Evolutionary conservation across 2,797 vertebrate species (phyloP).

Genomic region (Pristis pectinata): DNA sequence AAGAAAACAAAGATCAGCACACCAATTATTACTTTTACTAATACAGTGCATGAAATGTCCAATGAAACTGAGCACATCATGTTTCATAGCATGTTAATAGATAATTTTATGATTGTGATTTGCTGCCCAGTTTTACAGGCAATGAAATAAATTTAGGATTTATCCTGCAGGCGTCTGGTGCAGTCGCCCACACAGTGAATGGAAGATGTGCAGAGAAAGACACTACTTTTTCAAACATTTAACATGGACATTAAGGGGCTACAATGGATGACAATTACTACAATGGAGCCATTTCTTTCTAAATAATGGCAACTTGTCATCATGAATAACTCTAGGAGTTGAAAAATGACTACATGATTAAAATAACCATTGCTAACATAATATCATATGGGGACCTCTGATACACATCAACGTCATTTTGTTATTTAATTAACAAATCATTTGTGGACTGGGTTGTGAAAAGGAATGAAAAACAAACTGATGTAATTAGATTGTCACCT

Average conservation of each 20-base stretch:
- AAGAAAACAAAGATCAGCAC: conserved; percentile 41
- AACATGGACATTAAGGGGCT: background rate
- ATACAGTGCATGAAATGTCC: too few species aligned
- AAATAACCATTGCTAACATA: background rate
- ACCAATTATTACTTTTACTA: background rate
- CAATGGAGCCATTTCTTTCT: background rate
- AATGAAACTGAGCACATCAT: background rate
- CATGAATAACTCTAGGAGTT: background rate
- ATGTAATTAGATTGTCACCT: background rate
- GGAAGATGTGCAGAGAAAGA: background rate
- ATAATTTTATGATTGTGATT: background rate
- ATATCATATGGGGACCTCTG: too few species aligned
- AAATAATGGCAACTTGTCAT: background rate
- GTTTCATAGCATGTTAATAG: background rate
- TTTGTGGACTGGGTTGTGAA: background rate
- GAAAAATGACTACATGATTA: background rate
- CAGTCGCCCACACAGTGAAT: background rate
- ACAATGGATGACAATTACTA: background rate
- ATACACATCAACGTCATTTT: background rate
- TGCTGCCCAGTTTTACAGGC: background rate
- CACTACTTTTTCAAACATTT: background rate
- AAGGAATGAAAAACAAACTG: background rate
- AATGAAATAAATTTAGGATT: background rate
- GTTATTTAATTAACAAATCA: background rate
- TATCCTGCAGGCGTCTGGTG: background rate